Evolutionary conservation across 2,113 vertebrate genomes (phyloP).

Genomic region (Salvelinus fontinalis): DNA sequence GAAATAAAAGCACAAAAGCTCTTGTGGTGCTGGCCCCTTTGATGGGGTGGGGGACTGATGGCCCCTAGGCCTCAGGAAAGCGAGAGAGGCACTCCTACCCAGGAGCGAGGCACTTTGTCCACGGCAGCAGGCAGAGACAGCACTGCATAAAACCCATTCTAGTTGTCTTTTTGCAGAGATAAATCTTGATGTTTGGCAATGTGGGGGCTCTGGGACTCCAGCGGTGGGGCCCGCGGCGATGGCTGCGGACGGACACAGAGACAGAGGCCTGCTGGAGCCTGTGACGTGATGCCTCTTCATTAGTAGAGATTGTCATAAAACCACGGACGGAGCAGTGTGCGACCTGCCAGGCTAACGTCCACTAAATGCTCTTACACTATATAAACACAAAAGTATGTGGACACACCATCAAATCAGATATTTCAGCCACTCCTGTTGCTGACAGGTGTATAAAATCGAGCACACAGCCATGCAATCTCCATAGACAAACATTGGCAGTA

Average conservation of each 20-base stretch:
- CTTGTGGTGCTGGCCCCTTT: conserved; percentile 14
- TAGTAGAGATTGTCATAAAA: neutral
- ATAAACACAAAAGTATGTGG: too few relatives aligned
- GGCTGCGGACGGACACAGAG: neutral
- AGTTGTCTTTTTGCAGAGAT: neutral
- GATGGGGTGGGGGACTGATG: neutral
- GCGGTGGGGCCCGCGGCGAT: neutral
- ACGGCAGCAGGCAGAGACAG: neutral
- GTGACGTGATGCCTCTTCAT: neutral
- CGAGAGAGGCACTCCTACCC: conserved; percentile 25
- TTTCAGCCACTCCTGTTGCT: too few relatives aligned
- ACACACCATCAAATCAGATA: too few relatives aligned
- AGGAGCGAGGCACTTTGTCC: conserved; percentile 33
- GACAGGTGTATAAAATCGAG: too few relatives aligned
- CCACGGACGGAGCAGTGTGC: neutral
- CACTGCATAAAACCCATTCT: neutral
- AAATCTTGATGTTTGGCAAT: neutral
- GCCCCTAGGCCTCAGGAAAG: neutral
- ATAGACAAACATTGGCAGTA: too few relatives aligned
- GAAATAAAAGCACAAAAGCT: conserved; percentile 43
- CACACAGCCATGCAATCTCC: too few relatives aligned
- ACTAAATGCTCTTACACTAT: neutral
- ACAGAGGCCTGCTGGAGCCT: neutral
- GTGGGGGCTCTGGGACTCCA: neutral
- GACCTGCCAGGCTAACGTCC: neutral